Evolutionary conservation across 2,888 invertebrate genomes (phyloP), one percentile per base, ranked within the genome.

Genomic region (Entomobrya multifasciata): DNA sequence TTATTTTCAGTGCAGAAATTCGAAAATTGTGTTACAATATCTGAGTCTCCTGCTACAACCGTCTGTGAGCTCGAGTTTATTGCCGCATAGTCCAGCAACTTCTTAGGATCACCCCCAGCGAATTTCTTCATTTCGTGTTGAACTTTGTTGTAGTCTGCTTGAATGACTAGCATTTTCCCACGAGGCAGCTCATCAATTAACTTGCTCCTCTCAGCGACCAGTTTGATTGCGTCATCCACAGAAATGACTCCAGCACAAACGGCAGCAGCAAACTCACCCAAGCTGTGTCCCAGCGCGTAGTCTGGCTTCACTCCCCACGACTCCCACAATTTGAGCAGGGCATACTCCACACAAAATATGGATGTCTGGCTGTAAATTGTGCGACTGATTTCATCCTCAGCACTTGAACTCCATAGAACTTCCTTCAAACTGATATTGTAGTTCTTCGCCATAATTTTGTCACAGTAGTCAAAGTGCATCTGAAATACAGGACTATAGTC

Each of bases 261-360:
- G 0, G 87, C 87, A 10, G 88, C 87, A 49, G 55, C 47, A 57
- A 87, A 87, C 60, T 88, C 88, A 10, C 88, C 88, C 2, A 88
- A 60, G 41, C 87, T 87, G 82, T 88, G 88, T 5, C 88, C 88
- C 11, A 88, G 47, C 1, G 85, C 88, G 20, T 55, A 70, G 41
- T 88, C 88, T 4, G 88, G 87, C 27, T 52, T 65, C 36, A 88
- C 44, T 11, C 88, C 88, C 70, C 65, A 86, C 0, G 78, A 72
- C 20, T 83, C 70, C 88, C 88, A 88, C 5, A 85, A 6, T 36
- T 82, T 70, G 1, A 81, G 49, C 5, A 88, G 67, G 17, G 70
- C 52, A 65, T 84, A 87, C 44, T 88, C 83, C 22, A 88, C 84
- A 49, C 79, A 83, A 30, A 88, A 88, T 41, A 88, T 88, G 13